phyloP scores from a whole-genome alignment of 35 echinoderm and acorn worm species.

The Heliocidaris tuberculata region DNA sequence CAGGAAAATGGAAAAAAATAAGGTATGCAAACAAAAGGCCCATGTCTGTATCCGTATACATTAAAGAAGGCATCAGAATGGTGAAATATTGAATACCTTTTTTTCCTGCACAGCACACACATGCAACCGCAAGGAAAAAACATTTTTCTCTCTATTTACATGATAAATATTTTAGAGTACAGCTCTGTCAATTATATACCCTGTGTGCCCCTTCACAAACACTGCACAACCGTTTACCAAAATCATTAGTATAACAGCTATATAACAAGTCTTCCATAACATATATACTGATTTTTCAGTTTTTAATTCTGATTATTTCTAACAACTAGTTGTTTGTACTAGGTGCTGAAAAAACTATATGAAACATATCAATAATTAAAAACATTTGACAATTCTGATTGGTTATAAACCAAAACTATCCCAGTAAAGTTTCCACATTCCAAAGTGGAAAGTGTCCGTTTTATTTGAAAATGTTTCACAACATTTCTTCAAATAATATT shows the following conservation, averaged over 20 bases:
- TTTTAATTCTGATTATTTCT: too few species aligned
- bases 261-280: not conserved
- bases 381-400: too few species aligned
- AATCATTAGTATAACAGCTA: not conserved
- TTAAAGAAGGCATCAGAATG: not conserved
- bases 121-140: not conserved
- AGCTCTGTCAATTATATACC: not conserved
- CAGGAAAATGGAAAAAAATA: not conserved
- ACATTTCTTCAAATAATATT: too few species aligned
- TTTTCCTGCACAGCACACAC: not conserved
- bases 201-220: not conserved
- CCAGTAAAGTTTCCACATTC: too few species aligned
- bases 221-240: not conserved
- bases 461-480: too few species aligned
- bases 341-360: too few species aligned
- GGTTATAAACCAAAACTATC: too few species aligned
- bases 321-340: too few species aligned
- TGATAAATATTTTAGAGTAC: conserved; percentile 7
- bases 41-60: not conserved
- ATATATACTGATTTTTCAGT: not conserved
- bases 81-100: not conserved
- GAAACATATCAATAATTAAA: too few species aligned
- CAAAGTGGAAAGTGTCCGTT: too few species aligned
- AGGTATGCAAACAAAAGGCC: not conserved
- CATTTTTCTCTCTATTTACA: not conserved